Percentiles rank a stretch among this genome's conserved stretches.
Evolutionary conservation across 2,888 invertebrate species (phyloP).

Genomic region (Leptopilina drosophilae): DNA sequence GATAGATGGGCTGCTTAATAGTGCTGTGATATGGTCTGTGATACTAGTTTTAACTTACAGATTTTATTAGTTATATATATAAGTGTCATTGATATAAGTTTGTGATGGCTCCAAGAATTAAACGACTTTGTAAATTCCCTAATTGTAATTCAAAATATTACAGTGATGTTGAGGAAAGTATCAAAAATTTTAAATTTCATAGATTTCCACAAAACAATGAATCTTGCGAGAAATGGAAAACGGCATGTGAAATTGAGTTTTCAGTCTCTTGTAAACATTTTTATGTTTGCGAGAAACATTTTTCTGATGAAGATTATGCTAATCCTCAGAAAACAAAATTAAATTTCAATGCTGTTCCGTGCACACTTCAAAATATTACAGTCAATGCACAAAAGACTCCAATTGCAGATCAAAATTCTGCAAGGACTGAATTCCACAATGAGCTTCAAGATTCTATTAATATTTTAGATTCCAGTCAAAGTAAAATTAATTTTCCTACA

Average conservation of each 20-base stretch:
- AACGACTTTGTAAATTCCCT: background rate
- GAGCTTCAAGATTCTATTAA: too few species aligned
- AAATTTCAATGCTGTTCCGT: background rate
- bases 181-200: background rate
- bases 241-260: background rate
- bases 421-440: too few species aligned
- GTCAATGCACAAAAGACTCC: too few species aligned
- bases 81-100: background rate
- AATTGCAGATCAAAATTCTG: too few species aligned
- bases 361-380: background rate
- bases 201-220: background rate
- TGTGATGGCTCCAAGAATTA: background rate
- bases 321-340: background rate
- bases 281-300: constrained; percentile 1
- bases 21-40: too few species aligned
- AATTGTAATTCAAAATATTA: background rate
- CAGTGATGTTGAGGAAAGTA: background rate
- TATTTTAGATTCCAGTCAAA: too few species aligned
- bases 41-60: too few species aligned
- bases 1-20: too few species aligned
- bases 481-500: too few species aligned
- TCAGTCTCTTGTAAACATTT: background rate
- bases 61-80: background rate
- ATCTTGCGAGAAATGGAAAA: background rate
- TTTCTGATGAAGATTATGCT: background rate